Conservation (phyloP, 2,797 vertebrate species). For the Pseudochromis fuscus region DNA sequence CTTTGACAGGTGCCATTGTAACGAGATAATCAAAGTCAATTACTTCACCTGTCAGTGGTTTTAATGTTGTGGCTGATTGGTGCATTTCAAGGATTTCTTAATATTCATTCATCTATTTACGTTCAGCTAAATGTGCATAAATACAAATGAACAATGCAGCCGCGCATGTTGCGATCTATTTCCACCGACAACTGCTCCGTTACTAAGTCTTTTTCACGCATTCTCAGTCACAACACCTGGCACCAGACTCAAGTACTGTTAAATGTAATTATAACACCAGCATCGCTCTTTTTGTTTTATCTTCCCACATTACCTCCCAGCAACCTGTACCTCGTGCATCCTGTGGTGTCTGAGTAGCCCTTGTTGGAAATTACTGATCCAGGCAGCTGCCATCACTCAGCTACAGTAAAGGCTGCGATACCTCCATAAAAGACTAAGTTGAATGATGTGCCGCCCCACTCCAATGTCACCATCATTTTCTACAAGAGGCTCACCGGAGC, state of each 20-base stretch:
- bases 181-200: background rate
- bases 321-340: background rate
- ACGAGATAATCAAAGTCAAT: too few species aligned
- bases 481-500: background rate
- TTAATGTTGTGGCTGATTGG: too few species aligned
- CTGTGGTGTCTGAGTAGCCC: background rate
- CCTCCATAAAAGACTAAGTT: slow-evolving; percentile 9
- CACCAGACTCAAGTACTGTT: background rate
- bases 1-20: too few species aligned
- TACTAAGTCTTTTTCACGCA: background rate
- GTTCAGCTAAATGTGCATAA: too few species aligned
- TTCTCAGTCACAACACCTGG: background rate
- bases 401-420: background rate
- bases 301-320: background rate
- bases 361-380: background rate
- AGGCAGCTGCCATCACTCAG: background rate
- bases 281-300: background rate
- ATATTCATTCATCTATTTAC: too few species aligned
- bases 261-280: background rate
- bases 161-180: background rate
- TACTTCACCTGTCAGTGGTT: too few species aligned
- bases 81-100: too few species aligned
- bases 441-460: slow-evolving; percentile 14
- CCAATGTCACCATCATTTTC: slow-evolving; percentile 32
- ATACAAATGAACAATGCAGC: too few species aligned